Conservation (phyloP, 2,888 invertebrate species). For the Rutpela maculata region DNA sequence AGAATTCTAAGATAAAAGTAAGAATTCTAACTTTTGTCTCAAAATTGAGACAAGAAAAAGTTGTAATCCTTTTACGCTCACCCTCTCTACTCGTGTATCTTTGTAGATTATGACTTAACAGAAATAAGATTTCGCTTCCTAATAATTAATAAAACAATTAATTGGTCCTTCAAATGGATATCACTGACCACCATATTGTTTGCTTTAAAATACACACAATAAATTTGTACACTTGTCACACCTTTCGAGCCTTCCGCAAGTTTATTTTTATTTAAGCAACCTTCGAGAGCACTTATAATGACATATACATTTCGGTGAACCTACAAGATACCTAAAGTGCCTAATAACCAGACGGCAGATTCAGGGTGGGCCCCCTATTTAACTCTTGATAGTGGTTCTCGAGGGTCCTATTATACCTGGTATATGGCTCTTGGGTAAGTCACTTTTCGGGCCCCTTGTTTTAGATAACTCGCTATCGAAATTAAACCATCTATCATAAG, state of each 20-base stretch:
- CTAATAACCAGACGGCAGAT: slow-evolving; percentile 51
- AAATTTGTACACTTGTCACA: slow-evolving; percentile 20
- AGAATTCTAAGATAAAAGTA: too few relatives aligned
- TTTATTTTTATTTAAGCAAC: slow-evolving; percentile 32
- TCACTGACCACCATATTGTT: neutral
- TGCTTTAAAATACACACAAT: neutral
- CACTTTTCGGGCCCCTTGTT: slow-evolving; percentile 25
- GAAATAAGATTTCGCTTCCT: too few relatives aligned
- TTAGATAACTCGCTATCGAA: slow-evolving; percentile 22
- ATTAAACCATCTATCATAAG: slow-evolving; percentile 19
- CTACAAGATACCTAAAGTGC: slow-evolving; percentile 35
- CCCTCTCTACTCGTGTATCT: too few relatives aligned
- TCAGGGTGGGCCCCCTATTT: slow-evolving; percentile 50
- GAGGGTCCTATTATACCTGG: slow-evolving; percentile 39
- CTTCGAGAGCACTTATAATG: slow-evolving; percentile 19
- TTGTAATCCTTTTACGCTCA: too few relatives aligned
- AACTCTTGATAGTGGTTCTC: slow-evolving; percentile 36
- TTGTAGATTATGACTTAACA: too few relatives aligned
- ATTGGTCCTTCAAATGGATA: too few relatives aligned
- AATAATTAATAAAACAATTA: too few relatives aligned
- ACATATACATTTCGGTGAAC: slow-evolving; percentile 21
- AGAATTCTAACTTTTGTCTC: too few relatives aligned
- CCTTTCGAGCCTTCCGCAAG: slow-evolving; percentile 22
- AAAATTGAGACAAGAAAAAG: too few relatives aligned
- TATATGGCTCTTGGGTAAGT: slow-evolving; percentile 33